phyloP scores from a whole-genome alignment of 2,113 vertebrate species.

The Cettia cetti region DNA sequence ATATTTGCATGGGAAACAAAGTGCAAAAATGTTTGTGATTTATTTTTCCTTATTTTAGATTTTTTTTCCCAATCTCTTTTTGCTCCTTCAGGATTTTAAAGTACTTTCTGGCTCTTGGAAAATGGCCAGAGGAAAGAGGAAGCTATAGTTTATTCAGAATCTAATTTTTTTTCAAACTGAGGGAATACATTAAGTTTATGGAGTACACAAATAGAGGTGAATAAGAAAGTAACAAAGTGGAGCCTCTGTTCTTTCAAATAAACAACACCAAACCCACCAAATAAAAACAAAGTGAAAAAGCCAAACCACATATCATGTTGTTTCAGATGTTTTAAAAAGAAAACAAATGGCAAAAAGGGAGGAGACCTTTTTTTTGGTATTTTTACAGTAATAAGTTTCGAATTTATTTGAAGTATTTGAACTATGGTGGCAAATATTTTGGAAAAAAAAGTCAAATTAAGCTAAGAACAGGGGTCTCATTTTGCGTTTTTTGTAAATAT shows the following conservation, averaged over 20 bases:
- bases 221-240: not conserved
- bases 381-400: not conserved
- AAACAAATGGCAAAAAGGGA: not conserved
- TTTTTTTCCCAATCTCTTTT: not conserved
- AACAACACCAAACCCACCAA: not conserved
- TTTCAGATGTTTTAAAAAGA: not conserved
- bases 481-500: not conserved
- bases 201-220: not conserved
- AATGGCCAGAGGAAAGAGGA: not conserved
- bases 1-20: not conserved
- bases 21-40: not conserved
- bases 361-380: accelerated
- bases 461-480: not conserved
- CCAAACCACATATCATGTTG: not conserved
- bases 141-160: not conserved
- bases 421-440: not conserved
- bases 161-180: not conserved
- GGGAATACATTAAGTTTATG: not conserved
- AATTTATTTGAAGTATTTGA: not conserved
- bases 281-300: not conserved
- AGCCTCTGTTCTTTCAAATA: not conserved
- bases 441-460: not conserved
- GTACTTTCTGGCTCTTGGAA: not conserved
- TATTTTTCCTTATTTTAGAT: not conserved
- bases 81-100: not conserved